Evolutionary conservation across 2,888 invertebrate genomes (phyloP), one percentile per base, ranked within the genome.

Genomic region (Melanostoma mellinum): DNA sequence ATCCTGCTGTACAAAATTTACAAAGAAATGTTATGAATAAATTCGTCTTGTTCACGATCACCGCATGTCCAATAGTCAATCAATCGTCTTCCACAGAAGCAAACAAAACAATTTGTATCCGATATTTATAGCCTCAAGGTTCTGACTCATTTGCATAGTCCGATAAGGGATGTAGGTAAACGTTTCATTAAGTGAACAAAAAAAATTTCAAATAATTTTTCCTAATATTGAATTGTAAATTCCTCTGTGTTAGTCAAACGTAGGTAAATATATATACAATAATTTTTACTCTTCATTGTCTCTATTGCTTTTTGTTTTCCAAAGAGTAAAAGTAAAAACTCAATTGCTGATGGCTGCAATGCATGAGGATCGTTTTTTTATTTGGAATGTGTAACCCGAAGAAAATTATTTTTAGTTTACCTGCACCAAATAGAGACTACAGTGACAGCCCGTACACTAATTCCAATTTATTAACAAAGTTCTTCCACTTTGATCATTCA

Each of bases 71-170:
- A 20, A 36, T 46, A 35, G 8, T 10, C n/a, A 60, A 42, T n/a
- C 9, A 40, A 33, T 20, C 38, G 20, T 46, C 40, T 9, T 42
- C n/a, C 42, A 10, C 8, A 58, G n/a, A 55, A 50, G n/a, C 42
- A 33, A 50, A 42, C 35, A 38, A 48, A 20, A 60, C 35, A 58
- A 52, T 0, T n/a, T 40, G 33, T 44, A 44, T 75, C 6, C 4
- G 32, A 63, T 74, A 69, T 74, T 79, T 69, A 65, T 69, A 65
- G 60, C 6, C 10, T 6, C 46, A 55, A 30, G 48, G 55, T 50
- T 63, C 56, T 56, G 68, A 61, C 55, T 68, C 46, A 78, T 73
- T 72, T 78, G 78, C 53, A 67, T 77, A 77, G n/a, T 6, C 40
- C 58, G 44, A 42, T 10, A 10, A 33, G 10, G 42, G 10, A 60